Evolutionary conservation across 53 echinoderm and acorn worm species (phyloP).

Genomic region (Apostichopus leukothele): DNA sequence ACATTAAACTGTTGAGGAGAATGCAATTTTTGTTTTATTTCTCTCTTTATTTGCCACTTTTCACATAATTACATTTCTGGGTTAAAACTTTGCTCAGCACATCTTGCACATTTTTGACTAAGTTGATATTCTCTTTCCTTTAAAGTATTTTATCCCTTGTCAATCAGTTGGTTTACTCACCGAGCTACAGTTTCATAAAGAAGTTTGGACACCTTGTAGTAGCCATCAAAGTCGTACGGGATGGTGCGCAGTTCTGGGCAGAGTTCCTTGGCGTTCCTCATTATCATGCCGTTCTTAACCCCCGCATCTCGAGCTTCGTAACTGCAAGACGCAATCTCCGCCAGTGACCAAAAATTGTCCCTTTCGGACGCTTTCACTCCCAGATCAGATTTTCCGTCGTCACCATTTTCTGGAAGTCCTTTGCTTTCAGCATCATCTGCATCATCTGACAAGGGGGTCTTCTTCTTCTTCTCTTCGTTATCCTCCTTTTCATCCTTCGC

Average conservation of each 20-base stretch:
- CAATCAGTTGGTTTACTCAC: constrained; percentile 43
- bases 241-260: constrained; percentile 92
- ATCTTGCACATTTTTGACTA: too few species aligned
- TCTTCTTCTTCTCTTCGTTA: not conserved
- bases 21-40: too few species aligned
- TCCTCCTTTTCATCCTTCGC: not conserved
- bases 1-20: too few species aligned
- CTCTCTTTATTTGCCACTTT: too few species aligned
- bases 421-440: too few species aligned
- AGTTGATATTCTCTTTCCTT: too few species aligned
- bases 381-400: not conserved
- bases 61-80: too few species aligned
- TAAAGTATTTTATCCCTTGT: too few species aligned
- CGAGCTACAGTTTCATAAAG: constrained; percentile 89
- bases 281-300: constrained; percentile 92
- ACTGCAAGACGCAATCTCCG: constrained; percentile 94
- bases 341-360: constrained; percentile 82
- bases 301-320: constrained; percentile 85
- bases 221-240: constrained; percentile 96
- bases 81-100: too few species aligned
- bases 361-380: constrained; percentile 7
- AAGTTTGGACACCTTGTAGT: constrained; percentile 74
- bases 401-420: not conserved
- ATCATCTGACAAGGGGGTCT: not conserved
- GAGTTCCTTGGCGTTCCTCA: constrained; percentile 78